These are phyloP conservation scores for Vulpes vulpes DNA, from an alignment of 2,113 vertebrate genomes.

Conservation along the genomic window DNA sequence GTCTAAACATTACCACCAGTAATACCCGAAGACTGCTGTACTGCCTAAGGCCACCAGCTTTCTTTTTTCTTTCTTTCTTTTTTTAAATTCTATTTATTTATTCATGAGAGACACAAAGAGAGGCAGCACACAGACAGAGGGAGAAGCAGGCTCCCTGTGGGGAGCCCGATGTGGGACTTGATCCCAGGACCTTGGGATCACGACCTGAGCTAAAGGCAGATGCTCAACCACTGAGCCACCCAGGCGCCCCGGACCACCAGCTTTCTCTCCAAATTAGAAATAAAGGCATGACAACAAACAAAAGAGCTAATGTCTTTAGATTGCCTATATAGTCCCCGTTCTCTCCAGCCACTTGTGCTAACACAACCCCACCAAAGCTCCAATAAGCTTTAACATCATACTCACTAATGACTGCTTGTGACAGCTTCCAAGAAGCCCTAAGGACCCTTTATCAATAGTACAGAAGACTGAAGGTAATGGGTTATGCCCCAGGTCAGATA, in stretches of 20 bases:
- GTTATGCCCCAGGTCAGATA: accelerated
- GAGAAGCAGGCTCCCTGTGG: too few relatives aligned
- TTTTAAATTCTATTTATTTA: too few relatives aligned
- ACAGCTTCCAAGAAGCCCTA: not conserved
- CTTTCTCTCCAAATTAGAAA: not conserved
- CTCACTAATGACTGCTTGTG: not conserved
- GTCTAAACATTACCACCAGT: not conserved
- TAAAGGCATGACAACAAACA: not conserved
- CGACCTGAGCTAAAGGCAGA: too few relatives aligned
- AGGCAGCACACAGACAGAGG: too few relatives aligned
- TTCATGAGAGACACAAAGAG: too few relatives aligned
- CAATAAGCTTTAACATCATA: not conserved
- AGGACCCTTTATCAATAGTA: not conserved
- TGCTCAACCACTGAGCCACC: too few relatives aligned
- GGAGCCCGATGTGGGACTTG: too few relatives aligned
- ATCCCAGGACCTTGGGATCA: too few relatives aligned
- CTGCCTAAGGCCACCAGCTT: not conserved
- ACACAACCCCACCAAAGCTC: not conserved
- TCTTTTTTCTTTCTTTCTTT: not conserved
- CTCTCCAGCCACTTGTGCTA: not conserved
- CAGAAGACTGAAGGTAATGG: not conserved
- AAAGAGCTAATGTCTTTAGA: not conserved
- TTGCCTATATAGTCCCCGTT: not conserved
- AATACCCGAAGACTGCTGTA: not conserved
- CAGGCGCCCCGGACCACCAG: not conserved